A percentile compares a stretch with the other conserved stretches of the same genome.
phyloP scores from a whole-genome alignment of 2,113 vertebrate species.

The Zosterops borbonicus region DNA sequence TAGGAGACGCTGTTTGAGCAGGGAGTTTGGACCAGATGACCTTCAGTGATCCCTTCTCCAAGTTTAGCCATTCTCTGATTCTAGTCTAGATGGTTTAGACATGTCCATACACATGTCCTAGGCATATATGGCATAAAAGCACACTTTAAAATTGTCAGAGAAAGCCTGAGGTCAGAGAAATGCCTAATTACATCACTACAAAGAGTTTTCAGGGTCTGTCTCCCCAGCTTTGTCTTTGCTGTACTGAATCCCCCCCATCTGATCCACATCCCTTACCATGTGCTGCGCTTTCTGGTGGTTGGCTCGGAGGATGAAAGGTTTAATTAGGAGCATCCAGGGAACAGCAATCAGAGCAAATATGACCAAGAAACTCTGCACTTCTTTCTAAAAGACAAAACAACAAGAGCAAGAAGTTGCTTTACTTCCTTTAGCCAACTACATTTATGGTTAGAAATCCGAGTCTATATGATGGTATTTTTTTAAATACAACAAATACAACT shows the following conservation, averaged over 20 bases:
- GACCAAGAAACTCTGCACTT: slow-evolving; percentile 82
- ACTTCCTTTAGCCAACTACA: neutral
- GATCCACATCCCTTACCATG: slow-evolving; percentile 47
- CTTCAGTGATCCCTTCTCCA: neutral
- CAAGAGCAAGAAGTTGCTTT: neutral
- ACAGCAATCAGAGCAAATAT: slow-evolving; percentile 79
- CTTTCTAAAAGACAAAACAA: slow-evolving; percentile 63
- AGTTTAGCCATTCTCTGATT: neutral
- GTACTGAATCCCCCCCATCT: neutral
- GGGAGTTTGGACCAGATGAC: neutral
- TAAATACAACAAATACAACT: neutral
- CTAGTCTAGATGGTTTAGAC: neutral
- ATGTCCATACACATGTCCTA: neutral
- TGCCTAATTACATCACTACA: neutral
- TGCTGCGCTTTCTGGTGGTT: slow-evolving; percentile 66
- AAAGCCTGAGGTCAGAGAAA: neutral
- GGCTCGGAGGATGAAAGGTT: slow-evolving; percentile 79
- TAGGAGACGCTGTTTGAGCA: neutral
- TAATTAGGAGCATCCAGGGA: slow-evolving; percentile 85
- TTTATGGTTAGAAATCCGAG: neutral
- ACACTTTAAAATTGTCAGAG: neutral
- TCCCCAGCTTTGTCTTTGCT: neutral
- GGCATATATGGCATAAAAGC: rapidly evolving
- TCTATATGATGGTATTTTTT: neutral
- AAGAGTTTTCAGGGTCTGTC: neutral